Evolutionary conservation across 2,797 vertebrate species (phyloP).

Genomic region (Tympanoctomys barrerae): DNA sequence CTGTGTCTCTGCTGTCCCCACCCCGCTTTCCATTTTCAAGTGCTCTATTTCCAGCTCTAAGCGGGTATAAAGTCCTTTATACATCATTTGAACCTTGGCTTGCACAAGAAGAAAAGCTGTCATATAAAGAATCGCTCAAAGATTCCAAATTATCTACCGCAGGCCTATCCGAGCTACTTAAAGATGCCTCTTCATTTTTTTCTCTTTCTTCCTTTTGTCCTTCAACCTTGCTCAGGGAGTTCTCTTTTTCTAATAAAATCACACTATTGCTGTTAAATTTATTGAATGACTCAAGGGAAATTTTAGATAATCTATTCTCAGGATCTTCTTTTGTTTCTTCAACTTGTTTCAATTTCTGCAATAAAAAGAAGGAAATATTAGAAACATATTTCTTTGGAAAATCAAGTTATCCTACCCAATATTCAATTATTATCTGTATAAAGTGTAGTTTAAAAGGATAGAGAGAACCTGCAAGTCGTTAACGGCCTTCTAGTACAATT

Average conservation of each 20-base stretch:
- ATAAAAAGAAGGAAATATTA: constrained; percentile 86
- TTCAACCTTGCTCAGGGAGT: constrained; percentile 81
- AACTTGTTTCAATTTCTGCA: constrained; percentile 91
- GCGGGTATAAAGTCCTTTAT: constrained; percentile 79
- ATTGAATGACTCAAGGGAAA: constrained; percentile 93
- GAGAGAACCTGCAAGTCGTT: constrained; percentile 77
- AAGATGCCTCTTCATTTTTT: constrained; percentile 86
- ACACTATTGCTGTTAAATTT: constrained; percentile 90
- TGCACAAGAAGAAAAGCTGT: constrained; percentile 95
- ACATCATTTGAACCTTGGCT: constrained; percentile 93
- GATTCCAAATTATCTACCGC: constrained; percentile 90
- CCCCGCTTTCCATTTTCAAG: not conserved
- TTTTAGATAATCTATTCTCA: constrained; percentile 87
- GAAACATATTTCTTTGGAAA: constrained; percentile 85
- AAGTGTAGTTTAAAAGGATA: constrained; percentile 82
- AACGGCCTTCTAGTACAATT: constrained; percentile 83
- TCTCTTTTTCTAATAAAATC: constrained; percentile 88
- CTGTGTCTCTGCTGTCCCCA: fast-evolving
- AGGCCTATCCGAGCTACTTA: constrained; percentile 86
- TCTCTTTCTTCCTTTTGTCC: constrained; percentile 86
- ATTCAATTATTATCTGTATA: constrained; percentile 78
- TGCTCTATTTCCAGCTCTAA: constrained; percentile 55
- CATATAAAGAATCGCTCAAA: constrained; percentile 94
- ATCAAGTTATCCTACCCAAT: constrained; percentile 82
- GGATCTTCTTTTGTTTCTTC: constrained; percentile 88